Conservation (phyloP, 2,888 invertebrate genomes). For the Diarsia dahlii region DNA sequence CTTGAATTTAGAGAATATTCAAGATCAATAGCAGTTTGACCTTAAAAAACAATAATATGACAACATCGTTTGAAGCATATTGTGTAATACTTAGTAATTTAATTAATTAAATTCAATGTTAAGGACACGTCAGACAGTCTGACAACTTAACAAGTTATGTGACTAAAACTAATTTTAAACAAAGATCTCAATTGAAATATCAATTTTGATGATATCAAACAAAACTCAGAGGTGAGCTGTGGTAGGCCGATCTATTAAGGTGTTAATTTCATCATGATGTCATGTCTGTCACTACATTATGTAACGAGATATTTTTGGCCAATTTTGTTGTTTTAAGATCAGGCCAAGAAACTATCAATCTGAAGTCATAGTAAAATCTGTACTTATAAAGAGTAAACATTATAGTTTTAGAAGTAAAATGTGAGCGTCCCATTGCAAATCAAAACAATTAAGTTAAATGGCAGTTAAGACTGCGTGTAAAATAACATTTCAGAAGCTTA, state of each 20-base stretch:
- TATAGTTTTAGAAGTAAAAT: no score
- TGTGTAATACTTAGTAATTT: conserved; percentile 1
- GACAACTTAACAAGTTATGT: no score
- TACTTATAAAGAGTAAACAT: neutral
- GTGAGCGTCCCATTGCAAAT: neutral
- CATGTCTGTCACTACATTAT: conserved; percentile 15
- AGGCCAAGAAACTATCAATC: neutral
- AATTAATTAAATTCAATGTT: conserved; percentile 25
- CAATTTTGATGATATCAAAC: neutral
- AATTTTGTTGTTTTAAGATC: neutral
- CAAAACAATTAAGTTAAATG: conserved; percentile 9
- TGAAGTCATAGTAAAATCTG: neutral
- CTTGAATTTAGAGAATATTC: conserved; percentile 16
- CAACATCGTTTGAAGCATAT: conserved; percentile 11
- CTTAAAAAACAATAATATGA: conserved; percentile 1
- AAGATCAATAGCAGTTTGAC: conserved; percentile 6
- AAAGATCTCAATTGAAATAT: neutral
- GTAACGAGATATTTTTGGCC: conserved; percentile 1
- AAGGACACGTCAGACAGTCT: conserved; percentile 10
- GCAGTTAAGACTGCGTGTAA: conserved; percentile 29
- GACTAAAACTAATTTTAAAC: neutral
- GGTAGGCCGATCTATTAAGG: neutral
- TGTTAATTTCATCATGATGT: conserved; percentile 38
- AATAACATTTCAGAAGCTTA: neutral
- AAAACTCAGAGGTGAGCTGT: neutral